Percentiles rank a stretch among this genome's conserved stretches.
Conservation (phyloP, 2,888 invertebrate genomes). For the Idaea straminata region DNA sequence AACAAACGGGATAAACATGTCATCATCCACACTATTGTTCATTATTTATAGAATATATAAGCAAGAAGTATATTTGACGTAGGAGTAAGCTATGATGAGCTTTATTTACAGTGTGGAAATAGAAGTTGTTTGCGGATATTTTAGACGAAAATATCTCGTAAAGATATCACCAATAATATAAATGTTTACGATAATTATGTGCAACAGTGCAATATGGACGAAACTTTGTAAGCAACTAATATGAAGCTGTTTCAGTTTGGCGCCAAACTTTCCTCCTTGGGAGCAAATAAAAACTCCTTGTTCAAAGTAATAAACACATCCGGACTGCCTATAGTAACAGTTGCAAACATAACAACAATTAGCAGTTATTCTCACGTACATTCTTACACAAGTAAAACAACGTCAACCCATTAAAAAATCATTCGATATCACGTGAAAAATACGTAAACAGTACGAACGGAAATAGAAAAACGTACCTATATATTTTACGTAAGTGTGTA, state of each 20-base stretch:
- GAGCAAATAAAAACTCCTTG: not conserved
- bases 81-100: not conserved
- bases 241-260: not conserved
- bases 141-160: not conserved
- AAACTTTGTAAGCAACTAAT: not conserved
- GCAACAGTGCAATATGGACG: not conserved
- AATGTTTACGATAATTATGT: not conserved
- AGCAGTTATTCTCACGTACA: slow-evolving; percentile 20
- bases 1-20: slow-evolving; percentile 50
- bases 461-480: slow-evolving; percentile 34
- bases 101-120: not conserved
- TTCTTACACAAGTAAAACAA: slow-evolving; percentile 40
- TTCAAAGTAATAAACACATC: not conserved
- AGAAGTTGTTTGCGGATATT: not conserved
- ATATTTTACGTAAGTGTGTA: slow-evolving; percentile 22
- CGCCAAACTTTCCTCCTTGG: not conserved
- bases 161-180: not conserved
- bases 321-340: not conserved
- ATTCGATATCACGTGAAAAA: slow-evolving; percentile 56
- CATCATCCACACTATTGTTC: not conserved
- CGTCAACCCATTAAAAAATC: slow-evolving; percentile 46
- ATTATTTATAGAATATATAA: not conserved
- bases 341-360: slow-evolving; percentile 16
- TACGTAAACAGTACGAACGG: slow-evolving; percentile 48
- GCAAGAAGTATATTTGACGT: not conserved